phyloP scores from a whole-genome alignment of 2,797 vertebrate genomes.

The Melanotaenia parkinsoni region DNA sequence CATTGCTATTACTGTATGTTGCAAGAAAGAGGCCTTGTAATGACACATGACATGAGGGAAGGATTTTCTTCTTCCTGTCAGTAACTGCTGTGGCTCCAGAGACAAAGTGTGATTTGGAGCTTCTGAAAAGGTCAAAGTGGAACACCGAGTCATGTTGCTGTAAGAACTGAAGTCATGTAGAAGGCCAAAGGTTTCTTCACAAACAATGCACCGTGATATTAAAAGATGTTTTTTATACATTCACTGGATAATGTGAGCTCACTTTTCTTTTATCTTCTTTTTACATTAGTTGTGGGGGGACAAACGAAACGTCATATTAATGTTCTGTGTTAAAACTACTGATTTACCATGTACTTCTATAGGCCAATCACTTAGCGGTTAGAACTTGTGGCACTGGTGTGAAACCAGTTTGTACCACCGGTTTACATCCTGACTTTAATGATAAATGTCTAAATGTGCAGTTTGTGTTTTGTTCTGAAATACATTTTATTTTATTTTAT shows the following conservation, averaged over 20 bases:
- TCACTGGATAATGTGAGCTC: neutral
- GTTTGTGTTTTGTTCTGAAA: too few relatives aligned
- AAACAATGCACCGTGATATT: too few relatives aligned
- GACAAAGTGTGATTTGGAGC: slow-evolving; percentile 10
- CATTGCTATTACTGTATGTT: neutral
- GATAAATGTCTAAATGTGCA: too few relatives aligned
- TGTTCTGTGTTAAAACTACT: too few relatives aligned
- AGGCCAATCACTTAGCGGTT: neutral
- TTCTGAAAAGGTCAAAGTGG: slow-evolving; percentile 30
- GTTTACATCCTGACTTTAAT: too few relatives aligned
- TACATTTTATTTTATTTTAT: too few relatives aligned
- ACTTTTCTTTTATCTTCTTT: slow-evolving; percentile 9
- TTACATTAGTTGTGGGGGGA: neutral
- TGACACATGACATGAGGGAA: slow-evolving; percentile 7
- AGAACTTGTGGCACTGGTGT: neutral
- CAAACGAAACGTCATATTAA: neutral
- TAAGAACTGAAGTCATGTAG: neutral
- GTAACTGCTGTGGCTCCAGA: neutral
- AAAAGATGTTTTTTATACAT: too few relatives aligned
- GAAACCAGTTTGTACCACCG: too few relatives aligned
- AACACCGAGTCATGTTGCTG: slow-evolving; percentile 17
- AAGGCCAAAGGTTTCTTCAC: neutral
- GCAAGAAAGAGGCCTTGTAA: slow-evolving; percentile 3
- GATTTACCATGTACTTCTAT: neutral
- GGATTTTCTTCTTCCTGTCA: slow-evolving; percentile 22